Evolutionary conservation across 2,797 vertebrate species (phyloP).

Genomic region (Schizothorax lantsangensis): DNA sequence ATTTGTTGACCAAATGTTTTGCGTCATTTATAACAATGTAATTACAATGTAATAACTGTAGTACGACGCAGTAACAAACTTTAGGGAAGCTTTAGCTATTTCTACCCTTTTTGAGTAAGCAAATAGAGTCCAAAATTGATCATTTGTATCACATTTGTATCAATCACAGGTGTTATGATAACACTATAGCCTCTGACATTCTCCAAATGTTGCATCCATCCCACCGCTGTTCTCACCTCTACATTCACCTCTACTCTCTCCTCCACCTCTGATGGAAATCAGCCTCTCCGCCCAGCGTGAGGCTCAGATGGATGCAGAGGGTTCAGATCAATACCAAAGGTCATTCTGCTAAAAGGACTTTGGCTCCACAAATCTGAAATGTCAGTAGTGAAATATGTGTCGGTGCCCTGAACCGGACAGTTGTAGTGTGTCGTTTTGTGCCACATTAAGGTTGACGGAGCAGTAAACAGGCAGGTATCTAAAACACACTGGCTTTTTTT

Average conservation of each 20-base stretch:
- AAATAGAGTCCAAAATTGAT: neutral
- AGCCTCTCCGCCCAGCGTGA: conserved; percentile 57
- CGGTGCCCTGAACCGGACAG: conserved; percentile 45
- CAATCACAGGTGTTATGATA: neutral
- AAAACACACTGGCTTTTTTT: conserved; percentile 26
- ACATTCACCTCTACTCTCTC: conserved; percentile 38
- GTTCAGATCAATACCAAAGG: conserved; percentile 69
- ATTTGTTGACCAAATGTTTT: neutral
- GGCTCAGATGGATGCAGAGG: conserved; percentile 52
- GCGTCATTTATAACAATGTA: neutral
- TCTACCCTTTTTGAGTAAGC: neutral
- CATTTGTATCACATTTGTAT: neutral
- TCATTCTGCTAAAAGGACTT: conserved; percentile 66
- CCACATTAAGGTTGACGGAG: conserved; percentile 56
- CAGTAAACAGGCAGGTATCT: conserved; percentile 56
- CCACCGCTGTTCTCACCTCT: conserved; percentile 29
- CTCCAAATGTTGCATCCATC: conserved; percentile 8
- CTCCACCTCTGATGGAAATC: conserved; percentile 57
- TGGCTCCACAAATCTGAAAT: conserved; percentile 61
- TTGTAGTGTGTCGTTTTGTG: conserved; percentile 38
- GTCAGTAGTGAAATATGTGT: conserved; percentile 65
- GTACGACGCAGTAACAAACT: neutral
- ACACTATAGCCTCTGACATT: conserved; percentile 12
- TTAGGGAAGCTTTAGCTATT: too few species aligned
- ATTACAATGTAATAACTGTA: conserved; percentile 16